Conservation (phyloP, 2,113 vertebrate species). For the Gymnorhina tibicen region DNA sequence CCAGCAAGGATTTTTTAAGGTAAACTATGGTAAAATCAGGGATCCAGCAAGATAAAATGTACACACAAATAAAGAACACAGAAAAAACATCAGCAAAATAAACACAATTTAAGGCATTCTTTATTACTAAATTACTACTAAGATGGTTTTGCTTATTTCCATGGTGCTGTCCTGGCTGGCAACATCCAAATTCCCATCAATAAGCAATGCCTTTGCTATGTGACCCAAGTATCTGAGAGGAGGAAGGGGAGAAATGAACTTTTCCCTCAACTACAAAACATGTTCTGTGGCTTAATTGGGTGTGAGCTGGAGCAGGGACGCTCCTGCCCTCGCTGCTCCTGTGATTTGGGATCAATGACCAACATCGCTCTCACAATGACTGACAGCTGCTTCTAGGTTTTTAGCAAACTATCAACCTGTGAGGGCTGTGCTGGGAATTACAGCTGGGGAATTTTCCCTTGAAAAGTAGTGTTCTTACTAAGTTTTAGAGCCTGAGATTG, state of each 20-base stretch:
- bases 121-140: neutral
- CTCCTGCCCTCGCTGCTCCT: fast-evolving
- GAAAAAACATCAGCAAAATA: neutral
- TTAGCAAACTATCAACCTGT: neutral
- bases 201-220: fast-evolving
- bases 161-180: fast-evolving
- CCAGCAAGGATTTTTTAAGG: neutral
- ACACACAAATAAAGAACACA: too few species aligned
- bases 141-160: neutral
- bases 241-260: neutral
- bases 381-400: neutral
- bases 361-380: neutral
- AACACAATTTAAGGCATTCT: neutral
- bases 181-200: neutral
- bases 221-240: neutral
- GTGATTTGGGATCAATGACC: neutral
- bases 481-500: neutral
- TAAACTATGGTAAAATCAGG: neutral
- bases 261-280: neutral
- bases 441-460: neutral
- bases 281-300: fast-evolving
- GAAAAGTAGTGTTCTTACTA: neutral
- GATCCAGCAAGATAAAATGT: neutral
- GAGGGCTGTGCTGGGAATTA: neutral
- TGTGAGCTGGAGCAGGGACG: fast-evolving